These are phyloP conservation scores for Dryoscopus gambensis DNA, from an alignment of 2,113 vertebrate genomes.

Conservation along the genomic window DNA sequence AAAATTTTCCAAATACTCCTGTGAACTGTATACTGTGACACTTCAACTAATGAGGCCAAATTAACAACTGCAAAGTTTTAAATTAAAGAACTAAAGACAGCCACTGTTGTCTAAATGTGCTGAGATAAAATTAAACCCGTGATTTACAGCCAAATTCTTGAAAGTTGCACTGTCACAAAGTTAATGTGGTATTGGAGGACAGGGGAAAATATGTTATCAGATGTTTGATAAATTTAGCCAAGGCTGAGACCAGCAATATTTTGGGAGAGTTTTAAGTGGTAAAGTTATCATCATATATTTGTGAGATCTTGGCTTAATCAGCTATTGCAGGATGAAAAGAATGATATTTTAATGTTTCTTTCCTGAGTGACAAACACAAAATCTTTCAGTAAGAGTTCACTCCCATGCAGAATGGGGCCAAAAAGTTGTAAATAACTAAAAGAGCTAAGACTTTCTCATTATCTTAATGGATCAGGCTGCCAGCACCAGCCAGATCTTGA, in stretches of 20 bases:
- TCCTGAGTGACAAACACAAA: background rate
- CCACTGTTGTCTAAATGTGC: background rate
- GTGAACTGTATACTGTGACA: background rate
- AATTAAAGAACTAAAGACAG: background rate
- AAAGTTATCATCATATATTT: background rate
- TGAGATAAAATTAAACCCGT: background rate
- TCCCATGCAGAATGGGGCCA: background rate
- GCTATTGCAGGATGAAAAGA: background rate
- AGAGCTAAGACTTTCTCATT: background rate
- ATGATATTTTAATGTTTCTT: background rate
- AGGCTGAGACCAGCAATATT: background rate
- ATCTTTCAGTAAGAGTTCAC: background rate
- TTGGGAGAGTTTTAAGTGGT: background rate
- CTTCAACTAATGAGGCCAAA: background rate
- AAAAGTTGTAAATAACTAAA: background rate
- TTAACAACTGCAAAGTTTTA: background rate
- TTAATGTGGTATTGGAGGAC: background rate
- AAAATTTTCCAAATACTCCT: background rate
- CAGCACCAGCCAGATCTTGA: background rate
- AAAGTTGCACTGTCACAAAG: background rate
- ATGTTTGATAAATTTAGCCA: background rate
- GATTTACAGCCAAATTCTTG: background rate
- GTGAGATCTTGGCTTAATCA: background rate
- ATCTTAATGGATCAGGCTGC: background rate
- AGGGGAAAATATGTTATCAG: background rate